A percentile compares a stretch with the other conserved stretches of the same genome.
phyloP scores from a whole-genome alignment of 1,140 invertebrate genomes.

The Parapsyche elsis region DNA sequence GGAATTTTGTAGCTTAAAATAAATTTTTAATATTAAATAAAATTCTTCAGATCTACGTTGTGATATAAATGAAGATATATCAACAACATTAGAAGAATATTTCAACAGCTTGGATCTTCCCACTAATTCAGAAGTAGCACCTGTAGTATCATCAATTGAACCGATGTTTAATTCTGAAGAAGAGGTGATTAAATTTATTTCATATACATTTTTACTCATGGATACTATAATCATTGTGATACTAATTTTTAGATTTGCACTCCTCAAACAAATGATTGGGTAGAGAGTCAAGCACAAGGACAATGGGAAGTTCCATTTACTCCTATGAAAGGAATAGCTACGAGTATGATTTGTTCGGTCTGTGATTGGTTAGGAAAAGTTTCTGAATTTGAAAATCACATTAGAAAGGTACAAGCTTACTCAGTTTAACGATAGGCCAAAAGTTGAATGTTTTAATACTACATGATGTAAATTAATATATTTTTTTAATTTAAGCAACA shows the following conservation, averaged over 20 bases:
- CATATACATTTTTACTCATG: not conserved
- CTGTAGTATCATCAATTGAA: not conserved
- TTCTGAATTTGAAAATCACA: constrained; percentile 11
- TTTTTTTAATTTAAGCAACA: constrained; percentile 29
- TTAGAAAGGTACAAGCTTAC: constrained; percentile 12
- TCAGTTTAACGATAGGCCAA: too few relatives aligned
- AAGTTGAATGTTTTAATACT: not conserved
- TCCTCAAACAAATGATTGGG: not conserved
- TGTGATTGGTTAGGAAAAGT: constrained; percentile 39
- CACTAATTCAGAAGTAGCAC: not conserved
- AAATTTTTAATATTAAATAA: not conserved
- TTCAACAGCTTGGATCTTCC: constrained; percentile 26
- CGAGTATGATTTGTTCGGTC: constrained; percentile 32
- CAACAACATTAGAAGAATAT: constrained; percentile 26
- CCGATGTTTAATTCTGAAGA: not conserved
- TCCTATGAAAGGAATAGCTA: not conserved
- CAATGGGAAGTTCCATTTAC: constrained; percentile 26
- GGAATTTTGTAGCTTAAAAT: not conserved
- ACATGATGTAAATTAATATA: not conserved
- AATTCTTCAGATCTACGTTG: constrained; percentile 21
- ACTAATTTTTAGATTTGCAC: constrained; percentile 16
- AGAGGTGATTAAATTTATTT: not conserved
- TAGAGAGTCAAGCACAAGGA: not conserved
- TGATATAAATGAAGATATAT: constrained; percentile 37
- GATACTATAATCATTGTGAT: not conserved